These are phyloP conservation scores for Tympanuchus pallidicinctus DNA, from an alignment of 2,113 vertebrate genomes.

Conservation along the genomic window DNA sequence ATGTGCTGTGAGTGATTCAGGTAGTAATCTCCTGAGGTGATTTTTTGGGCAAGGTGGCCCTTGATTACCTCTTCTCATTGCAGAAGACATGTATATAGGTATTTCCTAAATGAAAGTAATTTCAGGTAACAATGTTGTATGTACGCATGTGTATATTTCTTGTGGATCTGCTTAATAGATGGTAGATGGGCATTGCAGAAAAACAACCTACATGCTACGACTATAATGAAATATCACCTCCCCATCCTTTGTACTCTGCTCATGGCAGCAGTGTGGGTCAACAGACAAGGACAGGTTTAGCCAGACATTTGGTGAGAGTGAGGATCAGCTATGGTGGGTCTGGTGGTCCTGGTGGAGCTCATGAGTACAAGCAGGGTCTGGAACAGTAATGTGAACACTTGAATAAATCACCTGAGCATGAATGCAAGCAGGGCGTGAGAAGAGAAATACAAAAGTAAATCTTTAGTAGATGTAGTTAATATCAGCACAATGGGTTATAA, in stretches of 20 bases:
- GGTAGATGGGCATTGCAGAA: neutral
- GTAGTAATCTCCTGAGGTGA: neutral
- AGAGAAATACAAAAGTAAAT: neutral
- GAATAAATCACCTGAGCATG: neutral
- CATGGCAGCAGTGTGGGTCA: neutral
- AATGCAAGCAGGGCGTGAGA: neutral
- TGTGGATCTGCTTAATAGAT: neutral
- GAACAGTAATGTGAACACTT: neutral
- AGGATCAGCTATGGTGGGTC: fast-evolving
- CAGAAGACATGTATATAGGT: neutral
- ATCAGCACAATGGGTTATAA: neutral
- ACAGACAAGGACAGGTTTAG: neutral
- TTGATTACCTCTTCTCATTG: fast-evolving
- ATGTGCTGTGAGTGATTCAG: neutral
- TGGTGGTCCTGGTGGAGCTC: neutral
- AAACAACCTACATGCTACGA: neutral
- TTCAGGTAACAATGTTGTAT: neutral
- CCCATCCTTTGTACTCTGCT: neutral
- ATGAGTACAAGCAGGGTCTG: neutral
- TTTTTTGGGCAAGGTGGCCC: neutral
- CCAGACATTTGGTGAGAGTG: neutral
- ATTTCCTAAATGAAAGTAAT: neutral
- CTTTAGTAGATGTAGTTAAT: neutral
- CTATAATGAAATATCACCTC: neutral
- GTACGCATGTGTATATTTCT: neutral